phyloP scores from a whole-genome alignment of 2,797 vertebrate genomes.

The Anguilla obscura region DNA sequence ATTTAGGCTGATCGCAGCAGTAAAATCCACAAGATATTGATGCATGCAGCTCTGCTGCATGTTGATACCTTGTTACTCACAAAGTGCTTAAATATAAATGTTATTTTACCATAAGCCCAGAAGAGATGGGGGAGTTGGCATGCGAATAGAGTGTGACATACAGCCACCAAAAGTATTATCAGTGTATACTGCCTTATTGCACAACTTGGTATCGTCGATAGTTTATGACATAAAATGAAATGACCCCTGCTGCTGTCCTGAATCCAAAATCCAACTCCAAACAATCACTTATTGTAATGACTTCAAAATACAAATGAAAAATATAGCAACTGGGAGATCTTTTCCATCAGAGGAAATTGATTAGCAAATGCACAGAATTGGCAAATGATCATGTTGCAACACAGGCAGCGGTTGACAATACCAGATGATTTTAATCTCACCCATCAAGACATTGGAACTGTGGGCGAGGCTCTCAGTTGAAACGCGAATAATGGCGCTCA shows the following conservation, averaged over 20 bases:
- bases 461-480: not conserved
- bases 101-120: not conserved
- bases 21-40: not conserved
- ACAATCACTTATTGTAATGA: too few relatives aligned
- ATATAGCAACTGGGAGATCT: not conserved
- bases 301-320: not conserved
- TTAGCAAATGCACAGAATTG: not conserved
- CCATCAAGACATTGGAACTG: not conserved
- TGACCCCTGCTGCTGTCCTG: too few relatives aligned
- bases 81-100: not conserved
- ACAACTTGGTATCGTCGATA: too few relatives aligned
- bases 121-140: not conserved
- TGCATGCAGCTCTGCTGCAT: not conserved
- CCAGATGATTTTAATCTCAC: not conserved
- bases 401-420: not conserved
- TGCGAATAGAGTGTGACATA: not conserved
- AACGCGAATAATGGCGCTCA: not conserved
- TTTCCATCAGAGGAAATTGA: not conserved
- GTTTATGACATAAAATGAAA: too few relatives aligned
- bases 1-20: constrained; percentile 11
- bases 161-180: too few relatives aligned
- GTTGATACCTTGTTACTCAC: not conserved
- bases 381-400: not conserved
- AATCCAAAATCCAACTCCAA: too few relatives aligned
- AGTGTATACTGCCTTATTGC: too few relatives aligned